phyloP scores from a whole-genome alignment of 1,140 invertebrate species.

The Rhagoletis zephyria region DNA sequence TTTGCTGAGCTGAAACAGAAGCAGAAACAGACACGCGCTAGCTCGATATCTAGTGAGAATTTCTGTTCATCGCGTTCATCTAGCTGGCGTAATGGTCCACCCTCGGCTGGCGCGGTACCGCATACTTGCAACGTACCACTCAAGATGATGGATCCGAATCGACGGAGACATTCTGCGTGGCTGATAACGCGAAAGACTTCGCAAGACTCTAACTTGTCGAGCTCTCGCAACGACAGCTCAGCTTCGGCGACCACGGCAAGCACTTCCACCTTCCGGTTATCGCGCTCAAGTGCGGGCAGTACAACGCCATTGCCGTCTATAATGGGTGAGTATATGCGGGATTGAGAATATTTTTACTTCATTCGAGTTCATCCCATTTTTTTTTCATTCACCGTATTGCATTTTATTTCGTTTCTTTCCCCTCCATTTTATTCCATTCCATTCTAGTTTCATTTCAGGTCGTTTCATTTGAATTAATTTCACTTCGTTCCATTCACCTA shows the following conservation, averaged over 20 bases:
- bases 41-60: constrained; percentile 90
- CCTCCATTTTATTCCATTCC: too few relatives aligned
- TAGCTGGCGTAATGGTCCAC: constrained; percentile 84
- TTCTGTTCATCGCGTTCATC: constrained; percentile 87
- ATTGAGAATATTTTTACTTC: neutral
- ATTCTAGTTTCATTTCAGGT: too few relatives aligned
- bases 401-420: too few relatives aligned
- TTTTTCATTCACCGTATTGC: neutral
- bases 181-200: constrained; percentile 89
- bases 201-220: constrained; percentile 90
- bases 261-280: constrained; percentile 88
- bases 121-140: constrained; percentile 84
- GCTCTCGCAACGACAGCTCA: constrained; percentile 89
- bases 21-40: constrained; percentile 80
- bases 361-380: too few relatives aligned
- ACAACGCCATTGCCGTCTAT: constrained; percentile 72
- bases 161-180: constrained; percentile 87
- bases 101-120: constrained; percentile 73
- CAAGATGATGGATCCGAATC: constrained; percentile 79
- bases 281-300: constrained; percentile 82
- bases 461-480: too few relatives aligned
- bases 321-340: constrained; percentile 62
- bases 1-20: constrained; percentile 84
- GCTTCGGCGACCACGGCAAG: constrained; percentile 86
- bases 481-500: too few relatives aligned